phyloP scores from a whole-genome alignment of 2,888 invertebrate species.

The Drymonia ruficornis region DNA sequence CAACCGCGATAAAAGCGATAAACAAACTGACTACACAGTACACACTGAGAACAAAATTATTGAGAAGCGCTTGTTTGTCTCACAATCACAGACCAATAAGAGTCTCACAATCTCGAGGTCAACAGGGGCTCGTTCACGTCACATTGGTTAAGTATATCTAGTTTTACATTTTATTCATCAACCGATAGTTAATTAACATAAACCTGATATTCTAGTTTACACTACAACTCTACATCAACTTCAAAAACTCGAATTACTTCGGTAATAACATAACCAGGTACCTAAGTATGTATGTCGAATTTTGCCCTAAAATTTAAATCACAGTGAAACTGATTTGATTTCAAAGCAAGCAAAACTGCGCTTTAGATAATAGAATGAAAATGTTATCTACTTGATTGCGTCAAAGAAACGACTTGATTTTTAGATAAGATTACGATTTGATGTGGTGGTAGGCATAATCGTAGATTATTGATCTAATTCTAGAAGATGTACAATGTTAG shows the following conservation, averaged over 20 bases:
- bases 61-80: conserved; percentile 42
- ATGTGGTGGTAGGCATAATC: too few species aligned
- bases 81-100: too few species aligned
- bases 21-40: conserved; percentile 30
- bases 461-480: too few species aligned
- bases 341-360: too few species aligned
- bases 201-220: neutral
- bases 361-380: too few species aligned
- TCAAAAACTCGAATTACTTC: too few species aligned
- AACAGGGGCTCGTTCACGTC: conserved; percentile 32
- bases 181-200: neutral
- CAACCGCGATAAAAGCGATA: conserved; percentile 49
- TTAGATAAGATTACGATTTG: too few species aligned
- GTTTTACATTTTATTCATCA: neutral
- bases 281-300: too few species aligned
- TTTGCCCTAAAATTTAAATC: too few species aligned
- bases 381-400: too few species aligned
- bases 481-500: too few species aligned
- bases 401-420: too few species aligned
- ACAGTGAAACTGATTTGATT: neutral
- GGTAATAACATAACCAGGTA: neutral
- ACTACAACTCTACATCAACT: neutral
- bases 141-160: neutral
- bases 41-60: neutral
- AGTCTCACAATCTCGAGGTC: conserved; percentile 54